These are phyloP conservation scores for Seriola quinqueradiata DNA, from an alignment of 2,113 vertebrate species.

Conservation along the genomic window DNA sequence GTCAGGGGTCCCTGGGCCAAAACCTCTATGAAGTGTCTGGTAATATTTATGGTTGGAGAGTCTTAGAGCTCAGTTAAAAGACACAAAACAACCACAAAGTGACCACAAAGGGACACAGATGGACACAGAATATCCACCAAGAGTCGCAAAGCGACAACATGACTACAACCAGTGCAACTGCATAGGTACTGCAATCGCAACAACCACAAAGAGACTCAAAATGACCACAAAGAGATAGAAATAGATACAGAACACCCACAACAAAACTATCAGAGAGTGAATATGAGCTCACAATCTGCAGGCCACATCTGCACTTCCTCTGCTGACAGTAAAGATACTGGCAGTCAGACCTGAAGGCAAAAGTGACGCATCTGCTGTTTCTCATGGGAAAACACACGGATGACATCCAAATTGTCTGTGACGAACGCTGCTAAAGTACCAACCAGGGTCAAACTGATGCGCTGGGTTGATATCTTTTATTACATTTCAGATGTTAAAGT, in stretches of 20 bases:
- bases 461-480: slow-evolving; percentile 5
- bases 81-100: neutral
- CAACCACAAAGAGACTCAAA: neutral
- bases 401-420: slow-evolving; percentile 4
- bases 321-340: slow-evolving; percentile 25
- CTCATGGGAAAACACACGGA: slow-evolving; percentile 15
- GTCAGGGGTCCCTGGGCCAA: neutral
- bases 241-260: neutral
- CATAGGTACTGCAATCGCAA: neutral
- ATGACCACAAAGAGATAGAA: neutral
- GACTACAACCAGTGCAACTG: neutral
- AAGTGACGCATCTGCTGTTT: slow-evolving; percentile 42
- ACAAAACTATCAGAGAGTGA: neutral
- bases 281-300: slow-evolving; percentile 2
- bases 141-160: neutral
- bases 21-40: neutral
- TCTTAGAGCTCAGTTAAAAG: neutral
- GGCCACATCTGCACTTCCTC: slow-evolving; percentile 32
- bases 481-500: neutral
- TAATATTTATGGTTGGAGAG: neutral
- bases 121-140: no score
- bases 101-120: no score
- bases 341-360: slow-evolving; percentile 15
- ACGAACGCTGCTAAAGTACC: neutral
- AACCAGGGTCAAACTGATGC: neutral